Conservation (phyloP, 2,888 invertebrate species). For the Dynastes maya region DNA sequence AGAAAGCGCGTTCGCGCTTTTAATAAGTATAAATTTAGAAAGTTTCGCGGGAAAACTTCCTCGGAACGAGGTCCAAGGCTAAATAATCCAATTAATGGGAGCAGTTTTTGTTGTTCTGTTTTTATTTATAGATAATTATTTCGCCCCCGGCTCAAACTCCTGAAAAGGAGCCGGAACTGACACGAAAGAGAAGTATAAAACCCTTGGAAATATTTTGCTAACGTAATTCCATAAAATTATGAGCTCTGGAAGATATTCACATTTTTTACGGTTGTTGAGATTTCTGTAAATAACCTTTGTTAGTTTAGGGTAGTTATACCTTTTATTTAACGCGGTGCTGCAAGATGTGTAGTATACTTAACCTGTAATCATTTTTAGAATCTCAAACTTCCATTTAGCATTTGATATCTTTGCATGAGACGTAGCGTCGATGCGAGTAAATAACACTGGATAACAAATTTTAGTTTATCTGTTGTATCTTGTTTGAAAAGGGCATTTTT, state of each 20-base stretch:
- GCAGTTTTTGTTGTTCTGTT: constrained; percentile 35
- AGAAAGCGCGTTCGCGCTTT: constrained; percentile 5
- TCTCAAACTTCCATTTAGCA: no score
- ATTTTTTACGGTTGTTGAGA: constrained; percentile 6
- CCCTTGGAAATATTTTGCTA: background rate
- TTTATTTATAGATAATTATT: constrained; percentile 47
- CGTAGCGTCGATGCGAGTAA: no score
- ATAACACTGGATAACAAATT: no score
- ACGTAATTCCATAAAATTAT: constrained; percentile 33
- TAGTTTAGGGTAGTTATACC: background rate
- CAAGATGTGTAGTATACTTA: no score
- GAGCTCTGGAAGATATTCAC: background rate
- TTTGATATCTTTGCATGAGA: no score
- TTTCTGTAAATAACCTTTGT: background rate
- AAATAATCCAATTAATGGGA: constrained; percentile 47
- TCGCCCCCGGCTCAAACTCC: background rate
- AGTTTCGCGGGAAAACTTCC: constrained; percentile 34
- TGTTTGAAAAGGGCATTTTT: no score
- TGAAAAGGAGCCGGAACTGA: background rate
- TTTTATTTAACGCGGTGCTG: background rate
- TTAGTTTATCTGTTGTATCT: no score
- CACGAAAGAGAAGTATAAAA: background rate
- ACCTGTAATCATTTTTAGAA: no score
- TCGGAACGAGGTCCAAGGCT: constrained; percentile 19
- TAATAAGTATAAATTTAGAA: constrained; percentile 48